Percentiles rank a stretch among this genome's conserved stretches.
phyloP scores from a whole-genome alignment of 1,140 invertebrate species.

The Macrobrachium nipponense region DNA sequence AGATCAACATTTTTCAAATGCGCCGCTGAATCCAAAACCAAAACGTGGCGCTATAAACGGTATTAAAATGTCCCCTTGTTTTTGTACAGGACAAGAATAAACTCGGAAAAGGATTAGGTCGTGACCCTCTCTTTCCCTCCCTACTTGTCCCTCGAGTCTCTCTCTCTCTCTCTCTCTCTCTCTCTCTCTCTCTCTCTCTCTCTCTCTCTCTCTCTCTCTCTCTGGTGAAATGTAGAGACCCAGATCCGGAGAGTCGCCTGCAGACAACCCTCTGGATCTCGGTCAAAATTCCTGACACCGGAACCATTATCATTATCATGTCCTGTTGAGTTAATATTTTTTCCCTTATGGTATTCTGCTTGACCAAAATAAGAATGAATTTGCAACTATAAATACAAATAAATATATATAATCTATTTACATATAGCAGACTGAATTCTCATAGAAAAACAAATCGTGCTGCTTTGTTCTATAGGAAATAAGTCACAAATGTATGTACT shows the following conservation, averaged over 20 bases:
- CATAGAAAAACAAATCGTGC: constrained; percentile 49
- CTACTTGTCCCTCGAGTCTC: background rate
- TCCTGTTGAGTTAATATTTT: background rate
- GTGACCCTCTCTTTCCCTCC: background rate
- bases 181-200: constrained; percentile 7
- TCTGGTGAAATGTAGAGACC: background rate
- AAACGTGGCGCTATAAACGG: too few relatives aligned
- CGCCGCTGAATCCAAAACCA: too few relatives aligned
- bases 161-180: background rate
- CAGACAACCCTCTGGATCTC: background rate
- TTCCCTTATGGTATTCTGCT: constrained; percentile 44
- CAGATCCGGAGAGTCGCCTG: background rate
- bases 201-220: background rate
- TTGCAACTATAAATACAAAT: constrained; percentile 40
- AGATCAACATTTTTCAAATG: too few relatives aligned
- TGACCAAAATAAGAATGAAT: constrained; percentile 22
- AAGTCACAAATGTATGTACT: constrained; percentile 61
- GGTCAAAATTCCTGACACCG: background rate
- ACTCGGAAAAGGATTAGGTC: too few relatives aligned
- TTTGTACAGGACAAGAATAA: too few relatives aligned
- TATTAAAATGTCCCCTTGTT: too few relatives aligned
- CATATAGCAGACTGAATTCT: constrained; percentile 60
- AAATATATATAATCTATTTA: constrained; percentile 61
- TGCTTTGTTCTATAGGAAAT: constrained; percentile 57
- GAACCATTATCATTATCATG: too few relatives aligned